Evolutionary conservation across 2,113 vertebrate species (phyloP), one percentile per base, ranked within the genome.

Genomic region (Tragulus kanchil): DNA sequence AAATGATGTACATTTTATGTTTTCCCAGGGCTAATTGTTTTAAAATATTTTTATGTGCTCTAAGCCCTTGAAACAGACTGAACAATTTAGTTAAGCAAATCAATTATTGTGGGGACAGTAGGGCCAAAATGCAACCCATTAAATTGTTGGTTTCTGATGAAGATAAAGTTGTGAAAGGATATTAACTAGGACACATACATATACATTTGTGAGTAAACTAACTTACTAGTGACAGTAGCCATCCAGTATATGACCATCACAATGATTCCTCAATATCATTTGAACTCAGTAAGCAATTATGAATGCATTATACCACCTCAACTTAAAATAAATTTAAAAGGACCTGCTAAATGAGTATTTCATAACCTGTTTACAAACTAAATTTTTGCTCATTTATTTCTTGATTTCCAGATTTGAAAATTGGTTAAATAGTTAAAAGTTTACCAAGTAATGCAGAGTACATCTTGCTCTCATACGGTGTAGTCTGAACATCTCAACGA

Each of bases 281-380:
- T 85, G 25, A 62, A 93, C 78, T 85, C 6, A 84, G 75, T 93
- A 56, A 89, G 26, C 65, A 87, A 92, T 82, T 73, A 56, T 42
- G 28, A 92, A 69, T 85, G 5, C 7, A 81, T 26, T 67, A 26
- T 45, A 67, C 10, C 23, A 67, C 16, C 8, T 93, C n/a, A 81
- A 88, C 31, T 62, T 90, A 93, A 92, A 97, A 92, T 90, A 69
- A 90, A 87, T 75, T 36, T 65, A 16, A 96, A 93, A 82, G 1
- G 1, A 25, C 13, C 64, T 78, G n/a, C 6, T 36, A 81, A 93
- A 89, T 71, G 81, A 59, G 16, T 59, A 14, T 45, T 86, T 89
- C 52, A 82, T 62, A 85, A 52, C 17, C 5, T 87, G n/a, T 73
- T 84, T 93, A 67, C 6, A 78, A 89, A 65, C 19, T 87, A 31